Conservation (phyloP, 2,888 invertebrate genomes). For the Scaptomyza reducta region DNA sequence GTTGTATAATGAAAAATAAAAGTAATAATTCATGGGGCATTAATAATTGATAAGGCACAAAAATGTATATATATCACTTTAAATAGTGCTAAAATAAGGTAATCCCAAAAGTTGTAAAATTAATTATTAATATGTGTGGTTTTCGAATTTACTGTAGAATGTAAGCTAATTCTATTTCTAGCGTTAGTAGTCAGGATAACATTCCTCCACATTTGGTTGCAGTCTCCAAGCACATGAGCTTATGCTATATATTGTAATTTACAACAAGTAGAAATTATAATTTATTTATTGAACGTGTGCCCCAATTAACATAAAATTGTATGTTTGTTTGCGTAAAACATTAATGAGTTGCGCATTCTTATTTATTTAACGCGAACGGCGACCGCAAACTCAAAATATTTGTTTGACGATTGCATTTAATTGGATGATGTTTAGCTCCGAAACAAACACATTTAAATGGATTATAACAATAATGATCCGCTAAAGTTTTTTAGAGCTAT, state of each 20-base stretch:
- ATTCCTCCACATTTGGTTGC: too few relatives aligned
- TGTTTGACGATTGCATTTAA: background rate
- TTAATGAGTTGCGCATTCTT: constrained; percentile 5
- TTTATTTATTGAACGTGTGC: background rate
- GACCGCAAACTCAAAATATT: background rate
- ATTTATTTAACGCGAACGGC: background rate
- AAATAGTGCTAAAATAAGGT: background rate
- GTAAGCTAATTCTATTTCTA: too few relatives aligned
- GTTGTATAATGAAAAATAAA: background rate
- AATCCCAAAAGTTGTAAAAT: background rate
- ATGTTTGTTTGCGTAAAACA: background rate
- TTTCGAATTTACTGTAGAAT: background rate
- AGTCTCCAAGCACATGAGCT: too few relatives aligned
- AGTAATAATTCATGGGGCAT: background rate
- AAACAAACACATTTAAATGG: too few relatives aligned
- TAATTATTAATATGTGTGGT: background rate
- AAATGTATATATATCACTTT: background rate
- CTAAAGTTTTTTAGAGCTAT: background rate
- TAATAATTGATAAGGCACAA: background rate
- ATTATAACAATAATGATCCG: too few relatives aligned
- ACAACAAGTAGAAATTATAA: background rate
- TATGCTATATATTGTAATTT: too few relatives aligned
- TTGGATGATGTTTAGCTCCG: background rate
- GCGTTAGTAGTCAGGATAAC: too few relatives aligned
- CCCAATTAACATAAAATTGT: background rate